phyloP scores from a whole-genome alignment of 2,888 invertebrate species.

The Nyleta sp. region DNA sequence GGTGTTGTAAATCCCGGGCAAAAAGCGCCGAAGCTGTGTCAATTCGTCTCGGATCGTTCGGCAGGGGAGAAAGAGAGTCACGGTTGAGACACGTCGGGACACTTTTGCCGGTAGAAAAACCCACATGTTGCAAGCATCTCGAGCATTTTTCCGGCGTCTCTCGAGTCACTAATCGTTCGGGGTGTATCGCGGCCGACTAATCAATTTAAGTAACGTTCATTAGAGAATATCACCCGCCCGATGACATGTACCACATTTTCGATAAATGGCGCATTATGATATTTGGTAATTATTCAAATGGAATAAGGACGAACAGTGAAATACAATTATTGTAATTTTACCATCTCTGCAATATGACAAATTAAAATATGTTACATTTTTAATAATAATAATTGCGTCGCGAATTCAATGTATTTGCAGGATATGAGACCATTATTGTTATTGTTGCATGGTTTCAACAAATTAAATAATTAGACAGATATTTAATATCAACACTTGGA shows the following conservation, averaged over 20 bases:
- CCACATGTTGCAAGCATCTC: slow-evolving; percentile 44
- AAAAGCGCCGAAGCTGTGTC: slow-evolving; percentile 38
- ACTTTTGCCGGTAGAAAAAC: slow-evolving; percentile 35
- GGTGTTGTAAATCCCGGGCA: slow-evolving; percentile 34
- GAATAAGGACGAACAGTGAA: neutral
- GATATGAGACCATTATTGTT: too few relatives aligned
- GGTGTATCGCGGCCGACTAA: slow-evolving; percentile 23
- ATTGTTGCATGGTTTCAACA: too few relatives aligned
- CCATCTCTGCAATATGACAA: neutral
- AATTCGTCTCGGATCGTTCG: slow-evolving; percentile 49
- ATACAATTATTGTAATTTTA: neutral
- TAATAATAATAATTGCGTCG: slow-evolving; percentile 8
- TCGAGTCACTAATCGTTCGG: slow-evolving; percentile 21
- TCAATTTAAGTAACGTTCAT: slow-evolving; percentile 39
- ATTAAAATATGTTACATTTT: neutral
- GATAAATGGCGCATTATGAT: slow-evolving; percentile 5
- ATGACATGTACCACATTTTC: neutral
- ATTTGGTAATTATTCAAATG: slow-evolving; percentile 11
- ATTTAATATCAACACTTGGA: too few relatives aligned
- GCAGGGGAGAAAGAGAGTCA: slow-evolving; percentile 20
- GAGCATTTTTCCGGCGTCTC: slow-evolving; percentile 28
- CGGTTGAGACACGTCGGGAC: slow-evolving; percentile 26
- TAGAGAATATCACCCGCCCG: slow-evolving; percentile 8
- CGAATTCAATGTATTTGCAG: too few relatives aligned
- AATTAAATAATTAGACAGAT: too few relatives aligned